These are phyloP conservation scores for Camelus dromedarius DNA, from an alignment of 2,113 vertebrate species.

Conservation along the genomic window DNA sequence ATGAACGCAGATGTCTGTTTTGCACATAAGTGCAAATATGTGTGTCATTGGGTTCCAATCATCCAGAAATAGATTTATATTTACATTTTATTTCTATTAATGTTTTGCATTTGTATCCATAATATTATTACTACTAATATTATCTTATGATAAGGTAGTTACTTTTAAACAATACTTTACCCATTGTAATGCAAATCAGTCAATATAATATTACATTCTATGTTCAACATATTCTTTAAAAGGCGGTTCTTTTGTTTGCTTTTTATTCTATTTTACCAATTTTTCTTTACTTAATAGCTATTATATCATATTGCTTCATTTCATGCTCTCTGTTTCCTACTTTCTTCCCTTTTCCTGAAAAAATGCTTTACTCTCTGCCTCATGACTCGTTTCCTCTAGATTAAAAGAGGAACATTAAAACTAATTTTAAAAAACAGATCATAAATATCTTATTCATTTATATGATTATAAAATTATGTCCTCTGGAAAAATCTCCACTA, in stretches of 20 bases:
- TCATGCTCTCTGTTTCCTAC: neutral
- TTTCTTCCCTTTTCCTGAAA: neutral
- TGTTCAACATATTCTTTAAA: neutral
- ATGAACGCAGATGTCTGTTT: neutral
- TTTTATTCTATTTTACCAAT: neutral
- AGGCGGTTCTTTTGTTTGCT: neutral
- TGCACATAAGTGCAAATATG: neutral
- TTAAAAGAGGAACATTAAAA: neutral
- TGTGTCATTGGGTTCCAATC: neutral
- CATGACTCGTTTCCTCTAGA: neutral
- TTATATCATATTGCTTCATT: neutral
- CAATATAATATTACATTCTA: neutral
- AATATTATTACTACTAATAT: neutral
- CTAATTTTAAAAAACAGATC: neutral
- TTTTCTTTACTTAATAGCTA: neutral
- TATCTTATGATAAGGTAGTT: neutral
- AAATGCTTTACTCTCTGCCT: neutral
- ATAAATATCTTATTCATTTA: neutral
- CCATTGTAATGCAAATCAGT: neutral
- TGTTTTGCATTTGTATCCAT: neutral
- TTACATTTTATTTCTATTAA: neutral
- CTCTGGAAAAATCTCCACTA: constrained; percentile 13
- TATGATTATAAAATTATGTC: neutral
- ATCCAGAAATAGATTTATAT: neutral
- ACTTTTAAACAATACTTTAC: neutral